Evolutionary conservation across 2,888 invertebrate species (phyloP).

Genomic region (Leistus spinibarbis): DNA sequence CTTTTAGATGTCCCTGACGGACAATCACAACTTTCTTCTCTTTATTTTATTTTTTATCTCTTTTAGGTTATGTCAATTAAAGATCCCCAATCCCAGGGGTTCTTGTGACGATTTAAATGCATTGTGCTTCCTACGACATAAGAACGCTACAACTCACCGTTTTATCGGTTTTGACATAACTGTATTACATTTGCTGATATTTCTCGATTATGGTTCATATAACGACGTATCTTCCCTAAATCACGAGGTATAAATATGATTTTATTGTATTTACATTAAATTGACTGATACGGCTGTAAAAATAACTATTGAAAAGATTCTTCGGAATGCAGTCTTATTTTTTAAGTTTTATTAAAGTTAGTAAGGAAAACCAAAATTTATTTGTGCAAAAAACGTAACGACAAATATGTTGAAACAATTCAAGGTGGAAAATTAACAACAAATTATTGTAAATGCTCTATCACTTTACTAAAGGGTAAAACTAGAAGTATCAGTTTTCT

Average conservation of each 20-base stretch:
- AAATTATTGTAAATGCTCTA: too few species aligned
- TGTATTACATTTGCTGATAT: conserved; percentile 26
- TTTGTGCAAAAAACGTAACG: too few species aligned
- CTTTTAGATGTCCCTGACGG: conserved; percentile 52
- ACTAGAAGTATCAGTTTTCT: too few species aligned
- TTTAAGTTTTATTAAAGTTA: too few species aligned
- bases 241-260: too few species aligned
- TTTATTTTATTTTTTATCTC: conserved; percentile 55
- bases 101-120: conserved; percentile 45
- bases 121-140: conserved; percentile 44
- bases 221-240: too few species aligned
- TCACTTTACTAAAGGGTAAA: too few species aligned
- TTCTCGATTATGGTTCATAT: conserved; percentile 3
- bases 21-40: conserved; percentile 51
- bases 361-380: too few species aligned
- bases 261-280: background rate
- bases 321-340: too few species aligned
- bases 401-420: too few species aligned
- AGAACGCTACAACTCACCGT: conserved; percentile 35
- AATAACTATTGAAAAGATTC: background rate
- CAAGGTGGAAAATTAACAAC: too few species aligned
- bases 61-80: conserved; percentile 57
- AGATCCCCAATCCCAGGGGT: conserved; percentile 44
- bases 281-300: background rate
- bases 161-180: conserved; percentile 28